Evolutionary conservation across 2,888 invertebrate genomes (phyloP).

Genomic region (Caenorhabditis virilis): DNA sequence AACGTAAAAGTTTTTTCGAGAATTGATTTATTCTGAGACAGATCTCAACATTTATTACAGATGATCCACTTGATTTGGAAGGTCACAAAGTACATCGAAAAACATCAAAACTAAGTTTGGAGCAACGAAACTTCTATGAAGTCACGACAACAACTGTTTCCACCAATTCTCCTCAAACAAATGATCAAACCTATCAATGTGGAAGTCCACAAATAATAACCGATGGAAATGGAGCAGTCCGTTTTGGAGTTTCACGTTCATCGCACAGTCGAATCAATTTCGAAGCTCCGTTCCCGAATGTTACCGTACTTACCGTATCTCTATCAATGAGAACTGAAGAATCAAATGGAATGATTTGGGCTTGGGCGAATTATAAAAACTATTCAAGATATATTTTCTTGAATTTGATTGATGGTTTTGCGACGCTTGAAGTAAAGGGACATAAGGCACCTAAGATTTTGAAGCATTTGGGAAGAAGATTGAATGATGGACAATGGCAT

Average conservation of each 20-base stretch:
- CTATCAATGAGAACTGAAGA: constrained; percentile 53
- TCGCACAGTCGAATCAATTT: constrained; percentile 63
- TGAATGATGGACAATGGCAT: constrained; percentile 67
- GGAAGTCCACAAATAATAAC: not conserved
- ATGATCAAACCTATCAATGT: too few relatives aligned
- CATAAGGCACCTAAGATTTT: constrained; percentile 57
- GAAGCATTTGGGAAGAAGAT: constrained; percentile 36
- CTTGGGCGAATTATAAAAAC: constrained; percentile 67
- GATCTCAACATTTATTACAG: too few relatives aligned
- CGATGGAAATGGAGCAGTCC: constrained; percentile 29
- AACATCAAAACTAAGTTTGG: constrained; percentile 32
- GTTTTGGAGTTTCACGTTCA: constrained; percentile 46
- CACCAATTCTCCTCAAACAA: too few relatives aligned
- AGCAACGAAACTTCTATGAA: constrained; percentile 40
- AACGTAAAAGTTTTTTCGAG: too few relatives aligned
- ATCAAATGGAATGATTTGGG: constrained; percentile 63
- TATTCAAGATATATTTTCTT: constrained; percentile 62
- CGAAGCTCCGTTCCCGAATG: constrained; percentile 51
- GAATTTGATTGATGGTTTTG: constrained; percentile 58
- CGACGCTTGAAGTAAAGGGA: constrained; percentile 60
- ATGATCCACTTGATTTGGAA: constrained; percentile 44
- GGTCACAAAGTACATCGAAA: constrained; percentile 37
- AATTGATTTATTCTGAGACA: too few relatives aligned
- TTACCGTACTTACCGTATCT: constrained; percentile 52
- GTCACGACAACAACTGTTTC: constrained; percentile 12